A percentile compares a stretch with the other conserved stretches of the same genome.
Evolutionary conservation across 2,113 vertebrate genomes (phyloP).

Genomic region (Percina caprodes): DNA sequence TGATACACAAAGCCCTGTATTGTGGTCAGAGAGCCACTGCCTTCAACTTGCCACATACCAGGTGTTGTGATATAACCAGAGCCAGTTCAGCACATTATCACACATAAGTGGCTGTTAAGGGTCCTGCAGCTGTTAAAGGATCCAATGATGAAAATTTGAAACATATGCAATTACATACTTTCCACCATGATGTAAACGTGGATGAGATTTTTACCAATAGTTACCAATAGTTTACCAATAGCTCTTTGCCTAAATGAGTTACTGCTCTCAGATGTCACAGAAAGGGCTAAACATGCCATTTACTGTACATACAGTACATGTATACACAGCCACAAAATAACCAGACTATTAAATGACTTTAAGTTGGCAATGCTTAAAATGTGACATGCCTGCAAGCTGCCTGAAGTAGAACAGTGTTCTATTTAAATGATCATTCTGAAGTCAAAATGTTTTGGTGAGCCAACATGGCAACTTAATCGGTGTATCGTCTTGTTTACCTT

Average conservation of each 20-base stretch:
- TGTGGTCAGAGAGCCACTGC: slow-evolving; percentile 67
- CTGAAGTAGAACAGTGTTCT: slow-evolving; percentile 20
- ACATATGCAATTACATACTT: slow-evolving; percentile 43
- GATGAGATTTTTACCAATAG: slow-evolving; percentile 19
- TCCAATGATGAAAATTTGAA: slow-evolving; percentile 44
- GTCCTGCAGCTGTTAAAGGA: slow-evolving; percentile 59
- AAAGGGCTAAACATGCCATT: slow-evolving; percentile 14
- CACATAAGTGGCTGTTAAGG: slow-evolving; percentile 62
- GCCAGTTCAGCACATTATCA: slow-evolving; percentile 70
- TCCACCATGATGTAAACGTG: slow-evolving; percentile 18
- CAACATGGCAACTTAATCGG: slow-evolving; percentile 14
- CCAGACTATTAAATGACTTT: slow-evolving; percentile 27
- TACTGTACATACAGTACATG: slow-evolving; percentile 18
- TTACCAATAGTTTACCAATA: slow-evolving; percentile 1
- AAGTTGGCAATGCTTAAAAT: slow-evolving; percentile 27
- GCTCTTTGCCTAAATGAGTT: too few species aligned
- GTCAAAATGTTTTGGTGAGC: slow-evolving; percentile 14
- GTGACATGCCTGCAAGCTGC: slow-evolving; percentile 10
- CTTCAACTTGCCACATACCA: slow-evolving; percentile 74
- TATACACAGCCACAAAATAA: slow-evolving; percentile 19
- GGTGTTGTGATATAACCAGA: slow-evolving; percentile 77
- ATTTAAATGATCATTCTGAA: slow-evolving; percentile 15
- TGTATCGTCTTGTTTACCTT: slow-evolving; percentile 9
- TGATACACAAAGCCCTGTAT: slow-evolving; percentile 78
- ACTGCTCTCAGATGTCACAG: slow-evolving; percentile 31